A percentile compares a stretch with the other conserved stretches of the same genome.
phyloP scores from a whole-genome alignment of 2,888 invertebrate species.

The Leptura quadrifasciata region DNA sequence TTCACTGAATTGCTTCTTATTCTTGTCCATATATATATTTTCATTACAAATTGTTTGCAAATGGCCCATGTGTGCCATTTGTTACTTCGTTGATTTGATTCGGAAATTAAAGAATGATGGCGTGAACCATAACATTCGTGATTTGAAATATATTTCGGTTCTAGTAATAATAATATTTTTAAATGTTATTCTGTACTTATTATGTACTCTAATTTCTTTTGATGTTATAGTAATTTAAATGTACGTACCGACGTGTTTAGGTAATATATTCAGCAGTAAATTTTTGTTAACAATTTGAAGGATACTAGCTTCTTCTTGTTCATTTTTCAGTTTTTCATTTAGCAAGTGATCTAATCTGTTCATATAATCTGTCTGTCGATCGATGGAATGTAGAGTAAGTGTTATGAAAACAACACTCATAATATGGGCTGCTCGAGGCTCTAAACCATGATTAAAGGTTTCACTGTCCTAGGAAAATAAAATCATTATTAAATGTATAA shows the following conservation, averaged over 20 bases:
- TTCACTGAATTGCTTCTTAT: too few species aligned
- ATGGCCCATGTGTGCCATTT: too few species aligned
- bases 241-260: conserved; percentile 89
- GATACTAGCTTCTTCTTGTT: conserved; percentile 90
- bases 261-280: conserved; percentile 93
- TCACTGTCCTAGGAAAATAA: conserved; percentile 76
- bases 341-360: conserved; percentile 88
- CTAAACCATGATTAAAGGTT: conserved; percentile 82
- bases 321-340: conserved; percentile 85
- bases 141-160: too few species aligned
- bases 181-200: too few species aligned
- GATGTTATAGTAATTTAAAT: neutral
- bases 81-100: too few species aligned
- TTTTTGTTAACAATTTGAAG: conserved; percentile 92
- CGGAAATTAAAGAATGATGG: too few species aligned
- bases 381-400: conserved; percentile 87
- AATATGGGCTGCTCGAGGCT: conserved; percentile 83
- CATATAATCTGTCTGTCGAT: conserved; percentile 92
- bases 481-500: neutral
- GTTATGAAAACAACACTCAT: conserved; percentile 84
- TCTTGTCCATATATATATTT: too few species aligned
- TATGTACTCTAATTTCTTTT: too few species aligned
- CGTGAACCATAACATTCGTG: too few species aligned
- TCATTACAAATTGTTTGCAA: too few species aligned
- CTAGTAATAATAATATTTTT: too few species aligned